Evolutionary conservation across 92 coral and sea anemone species (phyloP).

Genomic region (Paragorgia papillata): DNA sequence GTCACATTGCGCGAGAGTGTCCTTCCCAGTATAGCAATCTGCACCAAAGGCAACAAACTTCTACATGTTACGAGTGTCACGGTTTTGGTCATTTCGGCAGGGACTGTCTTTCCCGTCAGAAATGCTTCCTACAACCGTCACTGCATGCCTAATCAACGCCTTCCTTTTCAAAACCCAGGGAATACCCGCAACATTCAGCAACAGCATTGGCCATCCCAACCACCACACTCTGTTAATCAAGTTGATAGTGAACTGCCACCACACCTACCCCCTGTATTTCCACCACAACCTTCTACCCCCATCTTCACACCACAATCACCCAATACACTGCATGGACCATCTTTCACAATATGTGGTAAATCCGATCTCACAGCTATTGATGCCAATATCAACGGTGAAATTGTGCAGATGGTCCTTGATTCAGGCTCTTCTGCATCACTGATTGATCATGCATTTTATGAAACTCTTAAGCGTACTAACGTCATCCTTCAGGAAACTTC

Average conservation of each 20-base stretch:
- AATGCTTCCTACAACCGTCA: not conserved
- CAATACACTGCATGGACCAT: not conserved
- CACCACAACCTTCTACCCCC: not conserved
- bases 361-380: not conserved
- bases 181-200: not conserved
- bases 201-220: not conserved
- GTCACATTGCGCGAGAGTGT: conserved; percentile 1
- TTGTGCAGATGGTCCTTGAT: conserved; percentile 11
- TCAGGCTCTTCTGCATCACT: conserved; percentile 14
- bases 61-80: conserved; percentile 4
- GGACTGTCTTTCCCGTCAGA: conserved; percentile 1
- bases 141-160: not conserved
- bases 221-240: not conserved
- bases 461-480: not conserved
- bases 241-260: not conserved
- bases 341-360: not conserved
- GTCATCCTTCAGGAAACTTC: no score
- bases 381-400: not conserved
- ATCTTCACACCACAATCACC: not conserved
- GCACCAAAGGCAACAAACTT: not conserved
- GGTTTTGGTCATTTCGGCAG: conserved; percentile 21
- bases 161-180: not conserved
- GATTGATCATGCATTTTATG: not conserved
- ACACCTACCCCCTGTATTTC: no score
- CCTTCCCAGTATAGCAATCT: not conserved